These are phyloP conservation scores for Taxidea taxus DNA, from an alignment of 2,113 vertebrate genomes.

Conservation along the genomic window DNA sequence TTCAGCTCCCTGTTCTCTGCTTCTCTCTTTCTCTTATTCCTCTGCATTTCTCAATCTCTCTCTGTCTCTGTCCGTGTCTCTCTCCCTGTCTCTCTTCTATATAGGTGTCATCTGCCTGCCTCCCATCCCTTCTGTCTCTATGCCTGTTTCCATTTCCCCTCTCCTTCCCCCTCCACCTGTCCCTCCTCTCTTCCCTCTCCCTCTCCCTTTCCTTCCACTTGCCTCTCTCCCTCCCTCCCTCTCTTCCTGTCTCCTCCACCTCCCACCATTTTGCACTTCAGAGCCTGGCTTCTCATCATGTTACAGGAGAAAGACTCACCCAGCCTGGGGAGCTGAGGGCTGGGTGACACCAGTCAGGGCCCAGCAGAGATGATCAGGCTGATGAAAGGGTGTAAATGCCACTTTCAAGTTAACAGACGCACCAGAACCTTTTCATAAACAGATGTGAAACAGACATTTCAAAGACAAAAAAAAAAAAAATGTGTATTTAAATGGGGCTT, in stretches of 20 bases:
- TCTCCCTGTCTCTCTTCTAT: background rate
- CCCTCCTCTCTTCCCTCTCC: background rate
- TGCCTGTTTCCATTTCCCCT: background rate
- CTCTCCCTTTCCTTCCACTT: background rate
- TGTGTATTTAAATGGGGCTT: conserved; percentile 47
- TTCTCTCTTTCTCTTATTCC: background rate
- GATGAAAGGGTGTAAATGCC: conserved; percentile 74
- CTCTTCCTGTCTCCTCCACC: background rate
- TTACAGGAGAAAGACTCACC: background rate
- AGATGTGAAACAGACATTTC: conserved; percentile 61
- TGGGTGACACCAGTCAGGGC: conserved; percentile 53
- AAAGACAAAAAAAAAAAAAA: conserved; percentile 33
- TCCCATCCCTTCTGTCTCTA: accelerated
- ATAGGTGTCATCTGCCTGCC: background rate
- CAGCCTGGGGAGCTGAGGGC: background rate
- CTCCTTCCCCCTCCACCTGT: background rate
- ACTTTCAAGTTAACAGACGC: conserved; percentile 64
- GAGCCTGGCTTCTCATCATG: background rate
- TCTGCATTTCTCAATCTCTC: background rate
- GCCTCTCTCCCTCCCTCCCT: background rate
- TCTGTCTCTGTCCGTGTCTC: too few species aligned
- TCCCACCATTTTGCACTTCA: background rate
- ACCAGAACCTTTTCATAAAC: conserved; percentile 57
- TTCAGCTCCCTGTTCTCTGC: background rate
- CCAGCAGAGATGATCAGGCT: conserved; percentile 62